These are phyloP conservation scores for Rhamnusium bicolor DNA, from an alignment of 2,888 invertebrate genomes.

Conservation along the genomic window DNA sequence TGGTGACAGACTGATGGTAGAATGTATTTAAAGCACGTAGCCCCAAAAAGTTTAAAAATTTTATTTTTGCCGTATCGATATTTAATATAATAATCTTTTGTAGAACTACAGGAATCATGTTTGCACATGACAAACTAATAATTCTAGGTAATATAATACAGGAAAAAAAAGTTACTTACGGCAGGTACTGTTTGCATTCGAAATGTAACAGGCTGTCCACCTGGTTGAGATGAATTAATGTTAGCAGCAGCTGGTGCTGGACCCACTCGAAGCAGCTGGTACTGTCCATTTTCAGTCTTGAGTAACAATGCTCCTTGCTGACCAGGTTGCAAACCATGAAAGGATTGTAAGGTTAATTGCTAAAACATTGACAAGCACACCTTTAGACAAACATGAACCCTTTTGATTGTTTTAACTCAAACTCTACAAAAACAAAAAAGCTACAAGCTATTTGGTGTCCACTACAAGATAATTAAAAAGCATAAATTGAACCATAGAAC, in stretches of 20 bases:
- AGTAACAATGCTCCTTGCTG: constrained; percentile 92
- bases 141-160: too few relatives aligned
- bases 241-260: constrained; percentile 79
- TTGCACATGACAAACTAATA: too few relatives aligned
- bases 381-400: constrained; percentile 50
- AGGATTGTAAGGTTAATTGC: constrained; percentile 90
- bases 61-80: too few relatives aligned
- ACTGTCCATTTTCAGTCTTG: constrained; percentile 97
- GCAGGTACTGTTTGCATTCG: constrained; percentile 90
- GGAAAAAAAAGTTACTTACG: constrained; percentile 75
- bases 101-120: too few relatives aligned
- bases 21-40: too few relatives aligned
- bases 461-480: background rate
- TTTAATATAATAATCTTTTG: too few relatives aligned
- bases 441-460: constrained; percentile 15
- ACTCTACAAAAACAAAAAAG: constrained; percentile 41
- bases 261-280: constrained; percentile 92
- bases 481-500: background rate
- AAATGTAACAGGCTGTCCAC: constrained; percentile 80
- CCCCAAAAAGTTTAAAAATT: too few relatives aligned
- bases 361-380: constrained; percentile 67
- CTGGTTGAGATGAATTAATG: constrained; percentile 74
- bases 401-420: constrained; percentile 42
- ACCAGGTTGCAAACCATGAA: constrained; percentile 89
- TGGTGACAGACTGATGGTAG: too few relatives aligned